Base-by-base conservation (phyloP, 2,113 vertebrate species). In the Lophotis ruficrista region DNA sequence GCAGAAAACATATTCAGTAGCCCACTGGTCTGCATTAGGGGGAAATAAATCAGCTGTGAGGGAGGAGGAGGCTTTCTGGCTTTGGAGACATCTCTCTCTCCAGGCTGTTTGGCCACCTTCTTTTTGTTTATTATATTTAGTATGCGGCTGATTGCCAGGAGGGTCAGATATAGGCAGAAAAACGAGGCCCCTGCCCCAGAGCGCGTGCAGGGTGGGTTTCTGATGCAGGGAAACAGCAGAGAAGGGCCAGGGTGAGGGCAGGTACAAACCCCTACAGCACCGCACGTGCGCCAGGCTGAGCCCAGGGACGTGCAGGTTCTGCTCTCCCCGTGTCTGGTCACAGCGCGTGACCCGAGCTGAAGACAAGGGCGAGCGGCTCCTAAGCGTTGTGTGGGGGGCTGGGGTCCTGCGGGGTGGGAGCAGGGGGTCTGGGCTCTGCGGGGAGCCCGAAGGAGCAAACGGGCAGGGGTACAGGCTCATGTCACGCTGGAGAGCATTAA, bases 321-420 rank as follows among this genome's bases (percentile, higher is more conserved):
- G 53, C 4, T 7, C 24, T 10, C 17, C 30, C 35, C 3, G 6
- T 5, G 4, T 1, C 71, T 47, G 38, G 18, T 6, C 0, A 2
- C 3, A 3, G 17, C 0, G 2, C 0, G 25, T 3, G 70, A 23
- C 35, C 47, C 0, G 0, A 41, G 41, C 1, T 35, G 30, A 22
- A 60, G 53, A 13, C 1, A 11, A 11, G 35, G 13, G 48, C 1
- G 0, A 45, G 60, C 4, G 9, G 86, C 60, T 57, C 31, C 0
- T 3, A 15, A 15, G 38, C 10, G 61, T 4, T 27, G 25, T 14
- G 8, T 12, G 56, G 21, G n/a, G 69, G 33, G 9, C 2, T 8
- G 50, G n/a, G 31, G 35, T 33, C 30, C 77, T 0, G 0, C 0
- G n/a, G 62, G 62, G 1, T 10, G 35, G 28, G 57, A 14, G 13